phyloP scores from a whole-genome alignment of 35 echinoderm and acorn worm species.

The Chiridota heheva region DNA sequence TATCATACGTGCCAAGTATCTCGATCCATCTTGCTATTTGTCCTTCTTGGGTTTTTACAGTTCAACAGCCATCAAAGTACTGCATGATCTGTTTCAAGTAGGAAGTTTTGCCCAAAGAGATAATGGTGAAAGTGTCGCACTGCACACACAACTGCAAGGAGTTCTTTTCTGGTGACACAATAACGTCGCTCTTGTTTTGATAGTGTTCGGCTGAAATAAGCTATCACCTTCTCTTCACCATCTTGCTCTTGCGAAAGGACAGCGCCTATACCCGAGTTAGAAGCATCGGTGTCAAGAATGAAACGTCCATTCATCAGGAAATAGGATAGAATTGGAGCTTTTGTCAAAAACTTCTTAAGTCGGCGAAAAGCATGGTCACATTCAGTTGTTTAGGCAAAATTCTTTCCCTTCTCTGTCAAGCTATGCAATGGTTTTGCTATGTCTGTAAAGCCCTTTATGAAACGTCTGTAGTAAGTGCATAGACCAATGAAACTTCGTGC shows the following conservation, averaged over 20 bases:
- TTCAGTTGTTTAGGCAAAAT: conserved; percentile 51
- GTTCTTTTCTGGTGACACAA: conserved; percentile 36
- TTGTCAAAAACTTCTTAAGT: conserved; percentile 5
- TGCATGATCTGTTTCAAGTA: too few relatives aligned
- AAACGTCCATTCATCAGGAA: neutral
- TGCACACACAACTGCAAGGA: too few relatives aligned
- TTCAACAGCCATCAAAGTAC: too few relatives aligned
- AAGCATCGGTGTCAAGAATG: conserved; percentile 46
- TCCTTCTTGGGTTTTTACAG: too few relatives aligned
- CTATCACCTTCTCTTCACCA: conserved; percentile 53
- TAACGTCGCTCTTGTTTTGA: conserved; percentile 11
- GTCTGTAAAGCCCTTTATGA: conserved; percentile 35
- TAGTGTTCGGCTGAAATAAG: conserved; percentile 46
- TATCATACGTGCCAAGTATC: too few relatives aligned
- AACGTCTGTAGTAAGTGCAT: conserved; percentile 52
- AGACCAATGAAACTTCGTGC: conserved; percentile 60
- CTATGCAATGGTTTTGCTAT: conserved; percentile 42
- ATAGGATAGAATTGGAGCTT: conserved; percentile 40
- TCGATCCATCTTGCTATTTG: too few relatives aligned
- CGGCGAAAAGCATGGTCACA: conserved; percentile 19
- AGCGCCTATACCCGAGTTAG: conserved; percentile 33
- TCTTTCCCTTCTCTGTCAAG: conserved; percentile 14
- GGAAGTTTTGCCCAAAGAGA: too few relatives aligned
- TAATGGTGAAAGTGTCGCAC: too few relatives aligned
- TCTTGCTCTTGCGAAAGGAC: conserved; percentile 59